phyloP scores from a whole-genome alignment of 1,140 invertebrate genomes.

The Orchestia grillus region DNA sequence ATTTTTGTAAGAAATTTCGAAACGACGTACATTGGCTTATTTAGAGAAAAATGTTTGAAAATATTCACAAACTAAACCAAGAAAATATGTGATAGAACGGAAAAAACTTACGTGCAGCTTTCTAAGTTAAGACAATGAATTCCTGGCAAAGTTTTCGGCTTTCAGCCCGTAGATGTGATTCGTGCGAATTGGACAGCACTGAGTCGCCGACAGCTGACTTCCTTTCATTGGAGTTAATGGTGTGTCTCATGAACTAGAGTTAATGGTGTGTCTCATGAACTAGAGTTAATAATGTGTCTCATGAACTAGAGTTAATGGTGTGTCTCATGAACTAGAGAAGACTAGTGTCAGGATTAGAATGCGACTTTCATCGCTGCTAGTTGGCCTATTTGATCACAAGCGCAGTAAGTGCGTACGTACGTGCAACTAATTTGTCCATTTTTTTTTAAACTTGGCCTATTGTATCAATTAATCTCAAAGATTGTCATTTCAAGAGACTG shows the following conservation, averaged over 20 bases:
- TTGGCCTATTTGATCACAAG: background rate
- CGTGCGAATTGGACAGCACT: background rate
- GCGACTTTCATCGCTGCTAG: background rate
- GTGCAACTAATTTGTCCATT: background rate
- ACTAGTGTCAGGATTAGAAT: background rate
- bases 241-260: background rate
- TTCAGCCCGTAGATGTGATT: background rate
- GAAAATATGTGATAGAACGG: background rate
- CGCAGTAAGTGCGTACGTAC: background rate
- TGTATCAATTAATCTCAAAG: background rate
- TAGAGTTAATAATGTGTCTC: background rate
- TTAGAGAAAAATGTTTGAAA: background rate
- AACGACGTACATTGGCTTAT: background rate
- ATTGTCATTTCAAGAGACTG: background rate
- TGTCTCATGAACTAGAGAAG: background rate
- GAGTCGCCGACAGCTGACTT: background rate
- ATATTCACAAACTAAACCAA: background rate
- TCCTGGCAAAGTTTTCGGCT: background rate
- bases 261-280: background rate
- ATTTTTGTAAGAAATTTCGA: background rate
- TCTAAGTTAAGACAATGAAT: background rate
- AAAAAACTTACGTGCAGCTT: background rate
- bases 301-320: background rate
- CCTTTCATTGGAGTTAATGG: background rate
- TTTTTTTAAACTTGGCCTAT: background rate